These are phyloP conservation scores for Drosophila niveifrons DNA, from an alignment of 2,888 invertebrate genomes.

Conservation along the genomic window DNA sequence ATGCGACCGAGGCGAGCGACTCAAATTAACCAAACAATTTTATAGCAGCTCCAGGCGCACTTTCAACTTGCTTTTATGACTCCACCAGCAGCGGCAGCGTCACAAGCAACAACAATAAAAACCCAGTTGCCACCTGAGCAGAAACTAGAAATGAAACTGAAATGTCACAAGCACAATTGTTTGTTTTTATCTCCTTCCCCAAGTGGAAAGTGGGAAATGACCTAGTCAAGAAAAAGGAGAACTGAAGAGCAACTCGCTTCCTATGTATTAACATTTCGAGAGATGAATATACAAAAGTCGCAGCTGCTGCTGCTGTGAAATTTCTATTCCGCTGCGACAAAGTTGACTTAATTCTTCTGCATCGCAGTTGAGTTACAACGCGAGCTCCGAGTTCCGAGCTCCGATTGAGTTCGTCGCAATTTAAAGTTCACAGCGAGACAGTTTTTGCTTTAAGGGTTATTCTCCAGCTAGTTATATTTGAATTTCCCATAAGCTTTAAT, in stretches of 20 bases:
- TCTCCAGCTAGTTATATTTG: too few species aligned
- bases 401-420: neutral
- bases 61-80: constrained; percentile 40
- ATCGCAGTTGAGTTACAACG: neutral
- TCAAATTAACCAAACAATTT: constrained; percentile 39
- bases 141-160: constrained; percentile 29
- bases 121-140: constrained; percentile 13
- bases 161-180: constrained; percentile 24
- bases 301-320: neutral
- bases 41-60: constrained; percentile 25
- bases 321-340: constrained; percentile 2
- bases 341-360: constrained; percentile 2
- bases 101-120: neutral
- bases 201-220: neutral
- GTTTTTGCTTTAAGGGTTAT: too few species aligned
- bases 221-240: neutral
- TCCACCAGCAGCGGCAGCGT: constrained; percentile 6
- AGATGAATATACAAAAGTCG: constrained; percentile 1
- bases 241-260: neutral
- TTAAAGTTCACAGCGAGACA: neutral
- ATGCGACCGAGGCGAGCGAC: constrained; percentile 30
- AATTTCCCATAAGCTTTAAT: too few species aligned
- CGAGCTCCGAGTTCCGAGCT: neutral
- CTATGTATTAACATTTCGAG: neutral
- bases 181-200: neutral